Evolutionary conservation across 2,888 invertebrate species (phyloP).

Genomic region (Eupithecia dodoneata): DNA sequence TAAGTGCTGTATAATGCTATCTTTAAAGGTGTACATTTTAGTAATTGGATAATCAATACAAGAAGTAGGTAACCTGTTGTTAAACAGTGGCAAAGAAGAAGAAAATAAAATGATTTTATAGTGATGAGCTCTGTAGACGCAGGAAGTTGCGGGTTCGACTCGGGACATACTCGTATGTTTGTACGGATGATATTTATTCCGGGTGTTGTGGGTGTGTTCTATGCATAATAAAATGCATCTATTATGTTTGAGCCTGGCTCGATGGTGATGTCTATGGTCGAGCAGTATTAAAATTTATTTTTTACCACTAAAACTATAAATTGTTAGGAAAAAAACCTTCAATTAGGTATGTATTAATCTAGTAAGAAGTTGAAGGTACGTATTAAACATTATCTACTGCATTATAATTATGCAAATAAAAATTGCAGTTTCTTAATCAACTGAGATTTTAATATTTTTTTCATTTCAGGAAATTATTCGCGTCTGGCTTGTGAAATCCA

Average conservation of each 20-base stretch:
- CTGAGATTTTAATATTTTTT: conserved; percentile 23
- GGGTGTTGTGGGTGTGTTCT: background rate
- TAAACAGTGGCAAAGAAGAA: background rate
- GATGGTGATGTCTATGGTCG: too few relatives aligned
- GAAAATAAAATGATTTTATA: background rate
- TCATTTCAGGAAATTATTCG: conserved; percentile 94
- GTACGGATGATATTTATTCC: background rate
- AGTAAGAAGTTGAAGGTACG: too few relatives aligned
- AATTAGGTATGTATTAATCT: too few relatives aligned
- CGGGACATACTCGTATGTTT: background rate
- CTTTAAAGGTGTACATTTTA: background rate
- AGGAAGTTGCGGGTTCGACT: background rate
- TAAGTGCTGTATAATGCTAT: conserved; percentile 9
- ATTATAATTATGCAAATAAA: background rate
- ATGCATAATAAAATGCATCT: background rate
- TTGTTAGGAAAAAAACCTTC: too few relatives aligned
- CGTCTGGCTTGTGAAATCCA: conserved; percentile 98
- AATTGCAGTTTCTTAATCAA: background rate
- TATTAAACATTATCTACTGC: too few relatives aligned
- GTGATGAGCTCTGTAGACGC: background rate
- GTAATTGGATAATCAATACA: background rate
- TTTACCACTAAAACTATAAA: too few relatives aligned
- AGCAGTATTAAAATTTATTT: too few relatives aligned
- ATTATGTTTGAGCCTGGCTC: too few relatives aligned
- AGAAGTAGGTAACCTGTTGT: background rate